Conservation (phyloP, 2,797 vertebrate genomes). For the Micrastur ruficollis region DNA sequence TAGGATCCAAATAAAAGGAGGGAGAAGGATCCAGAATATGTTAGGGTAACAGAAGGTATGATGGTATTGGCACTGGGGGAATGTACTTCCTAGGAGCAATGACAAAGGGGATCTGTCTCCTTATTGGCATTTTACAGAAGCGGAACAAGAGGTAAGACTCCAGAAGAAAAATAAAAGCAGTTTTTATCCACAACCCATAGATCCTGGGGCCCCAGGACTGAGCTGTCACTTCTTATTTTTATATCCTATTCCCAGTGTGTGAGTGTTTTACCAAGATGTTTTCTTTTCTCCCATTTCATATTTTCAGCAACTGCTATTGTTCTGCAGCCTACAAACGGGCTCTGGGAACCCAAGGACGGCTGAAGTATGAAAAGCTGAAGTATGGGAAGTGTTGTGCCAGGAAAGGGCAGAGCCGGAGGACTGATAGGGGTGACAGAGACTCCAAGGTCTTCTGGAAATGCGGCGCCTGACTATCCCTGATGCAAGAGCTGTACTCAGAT, state of each 20-base stretch:
- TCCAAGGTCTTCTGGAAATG: slow-evolving; percentile 30
- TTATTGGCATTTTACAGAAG: slow-evolving; percentile 16
- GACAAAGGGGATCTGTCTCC: not conserved
- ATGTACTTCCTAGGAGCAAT: not conserved
- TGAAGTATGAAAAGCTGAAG: slow-evolving; percentile 8
- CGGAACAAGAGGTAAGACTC: not conserved
- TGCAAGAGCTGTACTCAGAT: not conserved
- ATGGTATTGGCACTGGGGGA: not conserved
- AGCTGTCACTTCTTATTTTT: slow-evolving; percentile 56
- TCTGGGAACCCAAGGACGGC: slow-evolving; percentile 25
- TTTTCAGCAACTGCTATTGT: slow-evolving; percentile 49
- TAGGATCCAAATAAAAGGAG: not conserved
- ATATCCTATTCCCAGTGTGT: not conserved
- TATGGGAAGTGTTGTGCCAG: not conserved
- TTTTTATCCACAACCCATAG: not conserved
- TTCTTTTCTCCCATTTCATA: not conserved
- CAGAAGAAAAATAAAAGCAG: not conserved
- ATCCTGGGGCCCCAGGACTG: not conserved
- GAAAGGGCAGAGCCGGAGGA: slow-evolving; percentile 31
- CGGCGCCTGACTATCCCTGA: not conserved
- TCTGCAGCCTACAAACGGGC: not conserved
- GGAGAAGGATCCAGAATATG: not conserved
- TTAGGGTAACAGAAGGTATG: not conserved
- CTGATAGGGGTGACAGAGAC: not conserved
- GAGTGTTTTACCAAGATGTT: slow-evolving; percentile 25